Percentiles rank a stretch among this genome's conserved stretches.
phyloP scores from a whole-genome alignment of 2,888 invertebrate genomes.

The Standfussiana lucernea region DNA sequence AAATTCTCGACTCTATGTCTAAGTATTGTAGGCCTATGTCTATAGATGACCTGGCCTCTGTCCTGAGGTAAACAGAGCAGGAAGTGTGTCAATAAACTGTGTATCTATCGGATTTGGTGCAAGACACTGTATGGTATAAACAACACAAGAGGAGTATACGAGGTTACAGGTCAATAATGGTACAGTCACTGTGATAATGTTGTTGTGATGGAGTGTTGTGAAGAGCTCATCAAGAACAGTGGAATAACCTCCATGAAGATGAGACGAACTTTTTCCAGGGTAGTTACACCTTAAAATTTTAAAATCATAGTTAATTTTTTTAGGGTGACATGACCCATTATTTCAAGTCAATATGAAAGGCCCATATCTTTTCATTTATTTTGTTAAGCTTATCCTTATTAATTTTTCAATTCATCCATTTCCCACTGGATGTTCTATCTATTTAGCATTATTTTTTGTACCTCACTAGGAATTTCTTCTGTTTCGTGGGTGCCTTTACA shows the following conservation, averaged over 20 bases:
- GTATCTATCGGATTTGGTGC: background rate
- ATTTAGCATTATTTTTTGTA: no score
- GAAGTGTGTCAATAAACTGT: slow-evolving; percentile 11
- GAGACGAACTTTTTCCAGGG: background rate
- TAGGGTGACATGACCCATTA: background rate
- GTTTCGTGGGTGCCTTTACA: no score
- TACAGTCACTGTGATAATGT: background rate
- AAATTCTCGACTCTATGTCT: slow-evolving; percentile 1
- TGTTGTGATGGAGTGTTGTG: background rate
- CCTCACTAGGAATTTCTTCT: no score
- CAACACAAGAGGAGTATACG: background rate
- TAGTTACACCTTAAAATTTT: no score
- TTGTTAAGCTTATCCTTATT: no score
- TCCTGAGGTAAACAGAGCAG: slow-evolving; percentile 2
- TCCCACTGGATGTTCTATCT: no score
- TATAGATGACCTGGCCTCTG: slow-evolving; percentile 8
- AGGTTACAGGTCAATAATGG: background rate
- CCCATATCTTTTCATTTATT: no score
- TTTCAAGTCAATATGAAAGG: background rate
- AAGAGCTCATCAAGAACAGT: background rate
- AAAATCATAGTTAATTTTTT: background rate
- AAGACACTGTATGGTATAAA: background rate
- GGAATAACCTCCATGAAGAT: background rate
- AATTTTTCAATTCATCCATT: no score
- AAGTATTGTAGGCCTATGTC: background rate